Evolutionary conservation across 2,888 invertebrate species (phyloP).

Genomic region (Eupithecia insigniata): DNA sequence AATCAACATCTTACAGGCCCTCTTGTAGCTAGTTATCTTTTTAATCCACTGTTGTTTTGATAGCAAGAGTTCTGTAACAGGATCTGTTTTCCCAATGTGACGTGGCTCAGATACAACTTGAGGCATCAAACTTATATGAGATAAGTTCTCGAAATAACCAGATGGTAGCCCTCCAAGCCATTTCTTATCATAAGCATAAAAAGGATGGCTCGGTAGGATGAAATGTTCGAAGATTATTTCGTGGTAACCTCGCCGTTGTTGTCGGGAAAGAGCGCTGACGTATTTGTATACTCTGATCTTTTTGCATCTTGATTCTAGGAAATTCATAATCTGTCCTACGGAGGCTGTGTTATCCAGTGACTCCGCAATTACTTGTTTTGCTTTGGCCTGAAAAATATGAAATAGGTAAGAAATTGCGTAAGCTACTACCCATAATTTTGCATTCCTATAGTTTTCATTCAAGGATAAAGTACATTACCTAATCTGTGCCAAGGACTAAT

Average conservation of each 20-base stretch:
- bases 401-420: background rate
- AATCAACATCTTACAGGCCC: background rate
- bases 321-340: conserved; percentile 19
- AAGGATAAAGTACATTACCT: too few relatives aligned
- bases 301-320: conserved; percentile 16
- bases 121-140: conserved; percentile 67
- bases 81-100: conserved; percentile 61
- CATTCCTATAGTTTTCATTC: background rate
- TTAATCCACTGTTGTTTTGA: conserved; percentile 65
- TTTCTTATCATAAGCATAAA: conserved; percentile 60
- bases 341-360: conserved; percentile 29
- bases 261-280: conserved; percentile 20
- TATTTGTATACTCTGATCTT: conserved; percentile 19
- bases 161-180: conserved; percentile 71
- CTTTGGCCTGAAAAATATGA: conserved; percentile 11
- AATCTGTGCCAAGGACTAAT: background rate
- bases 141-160: conserved; percentile 69
- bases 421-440: background rate
- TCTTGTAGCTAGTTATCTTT: conserved; percentile 37
- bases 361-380: conserved; percentile 20
- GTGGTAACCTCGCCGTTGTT: background rate
- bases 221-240: conserved; percentile 19
- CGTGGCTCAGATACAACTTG: conserved; percentile 62
- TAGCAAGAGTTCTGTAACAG: conserved; percentile 61
- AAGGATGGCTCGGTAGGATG: conserved; percentile 15